Evolutionary conservation across 2,797 vertebrate species (phyloP), one percentile per base, ranked within the genome.

Genomic region (Coilia nasus): DNA sequence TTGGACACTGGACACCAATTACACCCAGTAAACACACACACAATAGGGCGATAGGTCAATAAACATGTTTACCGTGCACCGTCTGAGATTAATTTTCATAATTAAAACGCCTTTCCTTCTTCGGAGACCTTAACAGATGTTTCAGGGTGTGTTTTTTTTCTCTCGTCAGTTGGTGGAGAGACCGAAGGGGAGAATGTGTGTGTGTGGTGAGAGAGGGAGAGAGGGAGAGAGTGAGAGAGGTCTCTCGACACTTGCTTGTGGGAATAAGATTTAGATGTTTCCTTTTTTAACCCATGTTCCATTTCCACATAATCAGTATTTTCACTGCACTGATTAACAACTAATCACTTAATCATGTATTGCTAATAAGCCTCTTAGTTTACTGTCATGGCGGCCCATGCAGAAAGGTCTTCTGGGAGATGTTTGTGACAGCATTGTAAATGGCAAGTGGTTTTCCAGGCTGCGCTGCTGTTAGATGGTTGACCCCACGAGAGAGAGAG

Each of bases 321-420:
- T 93, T 91, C 82, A 91, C 91, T 89, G 87, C 88, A 87, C 88
- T 90, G 89, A 93, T 93, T 91, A 93, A 90, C 90, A 91, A 92
- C 90, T 90, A 94, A 94, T 94, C 90, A 93, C 90, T 92, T 93
- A 92, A 93, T 94, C 92, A 91, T 93, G 91, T 93, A 90, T 93
- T 93, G 92, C 92, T 93, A 94, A 94, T 93, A 95, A 93, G 92
- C 91, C 90, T 93, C 90, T 93, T 90, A 92, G 90, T 93, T 92
- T 91, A 88, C 92, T 93, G 92, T 92, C 92, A 93, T 90, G 89
- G 82, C 83, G 85, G 88, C 31, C 75, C 84, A 88, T 85, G 82
- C 81, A 81, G 83, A 83, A 67, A 80, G 71, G 81, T 90, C 91
- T 93, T 88, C 50, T 41, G 92, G 90, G 91, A 92, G 82, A 91